A percentile compares a stretch with the other conserved stretches of the same genome.
These are phyloP conservation scores for Cyprinodon diabolis DNA, from an alignment of 2,797 vertebrate genomes.

Conservation along the genomic window DNA sequence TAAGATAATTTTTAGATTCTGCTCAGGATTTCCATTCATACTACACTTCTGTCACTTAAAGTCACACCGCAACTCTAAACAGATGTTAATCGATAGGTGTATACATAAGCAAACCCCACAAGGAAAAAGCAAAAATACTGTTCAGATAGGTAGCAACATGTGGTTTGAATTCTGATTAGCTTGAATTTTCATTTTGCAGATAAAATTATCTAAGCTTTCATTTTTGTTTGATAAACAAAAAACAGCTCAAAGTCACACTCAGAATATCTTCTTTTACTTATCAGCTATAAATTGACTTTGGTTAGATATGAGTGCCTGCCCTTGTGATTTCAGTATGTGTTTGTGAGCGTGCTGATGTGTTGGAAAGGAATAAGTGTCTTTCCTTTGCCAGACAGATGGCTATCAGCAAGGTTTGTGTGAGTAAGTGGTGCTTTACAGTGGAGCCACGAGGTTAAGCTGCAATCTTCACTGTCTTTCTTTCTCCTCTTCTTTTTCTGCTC, in stretches of 20 bases:
- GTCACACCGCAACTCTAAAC: constrained; percentile 31
- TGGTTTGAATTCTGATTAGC: constrained; percentile 17
- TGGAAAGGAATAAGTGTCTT: constrained; percentile 58
- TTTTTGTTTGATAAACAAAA: constrained; percentile 30
- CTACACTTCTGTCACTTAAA: constrained; percentile 40
- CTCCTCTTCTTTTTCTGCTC: constrained; percentile 59
- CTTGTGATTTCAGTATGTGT: constrained; percentile 42
- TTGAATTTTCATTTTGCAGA: constrained; percentile 30
- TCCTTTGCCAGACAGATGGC: constrained; percentile 71
- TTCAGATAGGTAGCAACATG: not conserved
- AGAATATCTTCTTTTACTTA: constrained; percentile 33
- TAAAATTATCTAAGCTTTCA: constrained; percentile 25
- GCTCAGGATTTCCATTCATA: constrained; percentile 37
- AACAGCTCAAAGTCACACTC: constrained; percentile 33
- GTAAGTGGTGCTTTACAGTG: constrained; percentile 65
- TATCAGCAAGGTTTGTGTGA: constrained; percentile 67
- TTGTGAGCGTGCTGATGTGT: constrained; percentile 54
- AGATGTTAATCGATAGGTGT: constrained; percentile 39
- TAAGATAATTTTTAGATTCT: constrained; percentile 45
- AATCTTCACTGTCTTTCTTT: constrained; percentile 66
- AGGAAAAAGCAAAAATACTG: constrained; percentile 21
- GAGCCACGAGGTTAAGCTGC: constrained; percentile 73
- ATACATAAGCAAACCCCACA: constrained; percentile 13
- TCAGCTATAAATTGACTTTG: constrained; percentile 18
- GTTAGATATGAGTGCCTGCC: constrained; percentile 31